These are phyloP conservation scores for Dicrostonyx torquatus DNA, from an alignment of 2,797 vertebrate genomes.

Conservation along the genomic window DNA sequence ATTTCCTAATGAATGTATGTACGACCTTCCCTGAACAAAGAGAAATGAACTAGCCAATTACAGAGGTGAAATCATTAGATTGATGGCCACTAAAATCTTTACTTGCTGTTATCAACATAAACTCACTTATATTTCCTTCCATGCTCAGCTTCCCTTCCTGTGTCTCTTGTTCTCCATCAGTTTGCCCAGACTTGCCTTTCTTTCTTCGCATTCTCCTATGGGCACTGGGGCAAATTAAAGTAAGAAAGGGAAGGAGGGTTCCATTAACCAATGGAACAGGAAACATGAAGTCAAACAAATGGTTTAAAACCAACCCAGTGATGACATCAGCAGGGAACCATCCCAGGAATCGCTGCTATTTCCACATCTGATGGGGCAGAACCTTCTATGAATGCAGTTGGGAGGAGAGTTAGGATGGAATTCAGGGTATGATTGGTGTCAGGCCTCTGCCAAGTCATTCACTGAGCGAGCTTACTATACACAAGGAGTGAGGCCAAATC, in stretches of 20 bases:
- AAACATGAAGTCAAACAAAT: not conserved
- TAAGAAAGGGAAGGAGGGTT: not conserved
- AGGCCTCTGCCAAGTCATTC: not conserved
- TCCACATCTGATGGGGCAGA: not conserved
- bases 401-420: not conserved
- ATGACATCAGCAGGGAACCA: not conserved
- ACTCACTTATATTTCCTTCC: not conserved
- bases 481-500: not conserved
- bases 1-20: not conserved
- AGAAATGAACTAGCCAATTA: not conserved
- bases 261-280: not conserved
- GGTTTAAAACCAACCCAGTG: not conserved
- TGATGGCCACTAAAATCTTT: not conserved
- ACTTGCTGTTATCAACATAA: not conserved
- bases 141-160: not conserved
- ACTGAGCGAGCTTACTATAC: not conserved
- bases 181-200: not conserved
- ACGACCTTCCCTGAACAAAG: not conserved
- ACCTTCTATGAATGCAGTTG: not conserved
- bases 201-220: not conserved
- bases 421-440: not conserved
- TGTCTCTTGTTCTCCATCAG: not conserved
- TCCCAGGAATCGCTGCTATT: constrained; percentile 14
- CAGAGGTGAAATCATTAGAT: not conserved
- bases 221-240: not conserved